A percentile compares a stretch with the other conserved stretches of the same genome.
These are phyloP conservation scores for Magallana angulata DNA, from an alignment of 1,140 invertebrate species.

Conservation along the genomic window DNA sequence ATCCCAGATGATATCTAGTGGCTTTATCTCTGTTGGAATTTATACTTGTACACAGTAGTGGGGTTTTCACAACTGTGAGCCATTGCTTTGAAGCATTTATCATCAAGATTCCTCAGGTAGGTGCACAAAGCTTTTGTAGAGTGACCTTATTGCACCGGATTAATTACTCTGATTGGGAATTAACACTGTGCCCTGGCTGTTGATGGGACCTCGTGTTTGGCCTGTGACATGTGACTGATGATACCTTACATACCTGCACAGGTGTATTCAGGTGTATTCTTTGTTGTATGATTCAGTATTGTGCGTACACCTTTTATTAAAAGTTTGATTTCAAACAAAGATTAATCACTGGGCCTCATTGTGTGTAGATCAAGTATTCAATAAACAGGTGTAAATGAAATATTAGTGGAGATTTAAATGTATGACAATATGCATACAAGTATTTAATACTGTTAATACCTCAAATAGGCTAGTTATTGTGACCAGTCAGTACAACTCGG, in stretches of 20 bases:
- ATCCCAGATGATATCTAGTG: background rate
- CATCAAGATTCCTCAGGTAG: conserved; percentile 5
- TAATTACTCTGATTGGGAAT: background rate
- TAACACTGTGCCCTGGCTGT: background rate
- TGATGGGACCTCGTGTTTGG: background rate
- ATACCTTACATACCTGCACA: background rate
- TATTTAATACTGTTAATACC: conserved; percentile 7
- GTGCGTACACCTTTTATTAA: conserved; percentile 3
- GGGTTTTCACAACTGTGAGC: background rate
- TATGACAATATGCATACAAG: conserved; percentile 19
- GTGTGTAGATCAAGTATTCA: background rate
- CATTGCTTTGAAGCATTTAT: background rate
- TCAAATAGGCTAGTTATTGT: background rate
- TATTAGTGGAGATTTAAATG: conserved; percentile 26
- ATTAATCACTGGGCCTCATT: conserved; percentile 16
- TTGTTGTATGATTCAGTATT: background rate
- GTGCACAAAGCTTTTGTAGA: background rate
- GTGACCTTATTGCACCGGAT: conserved; percentile 14
- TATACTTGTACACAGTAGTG: conserved; percentile 6
- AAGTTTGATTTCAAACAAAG: conserved; percentile 26
- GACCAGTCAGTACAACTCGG: background rate
- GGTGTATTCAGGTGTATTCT: background rate
- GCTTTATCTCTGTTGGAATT: conserved; percentile 13
- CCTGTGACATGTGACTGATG: background rate
- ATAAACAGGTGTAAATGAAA: conserved; percentile 33